Conservation (phyloP, 2,113 vertebrate species). For the Phyllostomus hastatus region DNA sequence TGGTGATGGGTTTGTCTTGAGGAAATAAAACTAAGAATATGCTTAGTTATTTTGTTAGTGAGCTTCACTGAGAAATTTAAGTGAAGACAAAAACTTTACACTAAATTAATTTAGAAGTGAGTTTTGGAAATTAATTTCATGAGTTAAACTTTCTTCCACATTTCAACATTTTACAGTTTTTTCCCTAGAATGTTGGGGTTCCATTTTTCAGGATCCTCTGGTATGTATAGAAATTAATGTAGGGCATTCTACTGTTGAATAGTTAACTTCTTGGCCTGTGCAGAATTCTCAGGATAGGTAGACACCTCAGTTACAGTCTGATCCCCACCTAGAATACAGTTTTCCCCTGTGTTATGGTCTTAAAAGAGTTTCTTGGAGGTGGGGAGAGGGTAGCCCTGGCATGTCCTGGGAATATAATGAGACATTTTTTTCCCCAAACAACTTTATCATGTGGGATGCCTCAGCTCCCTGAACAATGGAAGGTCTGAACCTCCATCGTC, state of each 20-base stretch:
- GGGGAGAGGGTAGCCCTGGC: background rate
- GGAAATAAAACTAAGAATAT: background rate
- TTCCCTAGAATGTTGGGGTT: background rate
- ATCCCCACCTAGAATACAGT: background rate
- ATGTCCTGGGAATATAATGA: background rate
- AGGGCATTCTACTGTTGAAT: background rate
- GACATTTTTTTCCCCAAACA: background rate
- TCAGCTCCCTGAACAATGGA: background rate
- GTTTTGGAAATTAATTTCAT: background rate
- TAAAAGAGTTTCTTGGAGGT: background rate
- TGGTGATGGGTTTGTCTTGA: background rate
- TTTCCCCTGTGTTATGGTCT: background rate
- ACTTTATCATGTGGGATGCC: background rate
- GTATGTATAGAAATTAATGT: background rate
- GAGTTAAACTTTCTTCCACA: slow-evolving; percentile 6
- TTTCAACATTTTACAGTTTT: background rate
- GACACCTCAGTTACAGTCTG: background rate
- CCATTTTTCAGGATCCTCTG: background rate
- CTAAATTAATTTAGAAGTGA: background rate
- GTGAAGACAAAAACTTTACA: background rate
- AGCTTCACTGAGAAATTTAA: slow-evolving; percentile 17
- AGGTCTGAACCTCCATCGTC: background rate
- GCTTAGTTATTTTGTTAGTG: background rate
- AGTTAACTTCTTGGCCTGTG: background rate
- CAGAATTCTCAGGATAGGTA: background rate